Evolutionary conservation across 2,113 vertebrate genomes (phyloP).

Genomic region (Arenaria interpres): DNA sequence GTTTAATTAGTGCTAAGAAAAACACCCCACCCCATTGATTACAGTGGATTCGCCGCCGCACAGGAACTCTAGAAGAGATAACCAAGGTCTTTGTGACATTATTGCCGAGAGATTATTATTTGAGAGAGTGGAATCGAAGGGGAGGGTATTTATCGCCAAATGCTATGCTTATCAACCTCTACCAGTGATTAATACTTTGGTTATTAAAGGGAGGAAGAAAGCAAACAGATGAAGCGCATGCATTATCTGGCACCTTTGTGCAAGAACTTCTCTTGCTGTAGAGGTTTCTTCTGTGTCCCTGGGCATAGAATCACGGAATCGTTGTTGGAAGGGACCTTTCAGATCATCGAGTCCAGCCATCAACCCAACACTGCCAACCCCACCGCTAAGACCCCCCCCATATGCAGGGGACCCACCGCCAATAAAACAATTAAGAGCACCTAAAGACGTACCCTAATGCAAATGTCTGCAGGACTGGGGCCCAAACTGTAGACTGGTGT

Average conservation of each 20-base stretch:
- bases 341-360: too few species aligned
- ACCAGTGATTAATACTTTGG: not conserved
- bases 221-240: not conserved
- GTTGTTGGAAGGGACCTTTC: too few species aligned
- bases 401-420: fast-evolving
- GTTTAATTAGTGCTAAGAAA: not conserved
- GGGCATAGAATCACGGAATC: not conserved
- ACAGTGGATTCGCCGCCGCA: not conserved
- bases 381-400: too few species aligned
- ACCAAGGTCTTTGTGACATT: conserved; percentile 2
- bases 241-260: not conserved
- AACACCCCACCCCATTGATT: not conserved
- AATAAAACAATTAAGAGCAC: not conserved
- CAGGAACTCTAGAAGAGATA: not conserved
- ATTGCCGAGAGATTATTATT: not conserved
- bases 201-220: not conserved
- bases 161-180: not conserved
- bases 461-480: not conserved
- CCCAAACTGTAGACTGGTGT: fast-evolving
- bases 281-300: not conserved
- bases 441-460: not conserved
- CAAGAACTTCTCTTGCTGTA: not conserved
- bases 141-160: not conserved
- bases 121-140: not conserved
- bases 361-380: too few species aligned